phyloP scores from a whole-genome alignment of 2,113 vertebrate species.

The Phyllostomus discolor region DNA sequence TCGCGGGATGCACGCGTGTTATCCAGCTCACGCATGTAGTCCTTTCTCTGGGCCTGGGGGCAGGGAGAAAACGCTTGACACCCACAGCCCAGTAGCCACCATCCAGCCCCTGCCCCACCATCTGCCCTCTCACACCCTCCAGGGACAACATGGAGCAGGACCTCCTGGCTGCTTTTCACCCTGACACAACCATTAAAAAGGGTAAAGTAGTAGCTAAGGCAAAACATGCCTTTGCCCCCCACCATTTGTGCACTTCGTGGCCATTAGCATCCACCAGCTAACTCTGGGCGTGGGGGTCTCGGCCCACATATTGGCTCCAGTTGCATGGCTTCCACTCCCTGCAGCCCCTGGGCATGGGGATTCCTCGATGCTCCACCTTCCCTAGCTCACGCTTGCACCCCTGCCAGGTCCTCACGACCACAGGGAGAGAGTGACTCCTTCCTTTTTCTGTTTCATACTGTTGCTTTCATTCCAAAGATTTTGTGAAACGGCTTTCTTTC shows the following conservation, averaged over 20 bases:
- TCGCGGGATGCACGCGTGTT: conserved; percentile 95
- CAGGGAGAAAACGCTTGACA: not conserved
- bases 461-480: not conserved
- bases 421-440: fast-evolving
- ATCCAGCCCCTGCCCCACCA: not conserved
- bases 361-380: fast-evolving
- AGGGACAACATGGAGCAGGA: fast-evolving
- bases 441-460: not conserved
- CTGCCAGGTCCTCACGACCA: not conserved
- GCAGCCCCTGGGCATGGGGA: not conserved
- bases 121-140: fast-evolving
- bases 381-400: fast-evolving
- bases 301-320: fast-evolving
- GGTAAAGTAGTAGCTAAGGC: not conserved
- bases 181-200: fast-evolving
- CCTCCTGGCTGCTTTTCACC: not conserved
- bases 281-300: fast-evolving
- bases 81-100: too few relatives aligned
- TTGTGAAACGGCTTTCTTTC: not conserved
- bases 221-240: fast-evolving
- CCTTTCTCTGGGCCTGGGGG: conserved; percentile 95
- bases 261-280: fast-evolving
- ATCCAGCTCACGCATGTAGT: conserved; percentile 92
- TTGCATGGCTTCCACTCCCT: fast-evolving
- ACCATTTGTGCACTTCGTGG: fast-evolving